Evolutionary conservation across 2,113 vertebrate species (phyloP), one percentile per base, ranked within the genome.

Genomic region (Tauraco erythrolophus): DNA sequence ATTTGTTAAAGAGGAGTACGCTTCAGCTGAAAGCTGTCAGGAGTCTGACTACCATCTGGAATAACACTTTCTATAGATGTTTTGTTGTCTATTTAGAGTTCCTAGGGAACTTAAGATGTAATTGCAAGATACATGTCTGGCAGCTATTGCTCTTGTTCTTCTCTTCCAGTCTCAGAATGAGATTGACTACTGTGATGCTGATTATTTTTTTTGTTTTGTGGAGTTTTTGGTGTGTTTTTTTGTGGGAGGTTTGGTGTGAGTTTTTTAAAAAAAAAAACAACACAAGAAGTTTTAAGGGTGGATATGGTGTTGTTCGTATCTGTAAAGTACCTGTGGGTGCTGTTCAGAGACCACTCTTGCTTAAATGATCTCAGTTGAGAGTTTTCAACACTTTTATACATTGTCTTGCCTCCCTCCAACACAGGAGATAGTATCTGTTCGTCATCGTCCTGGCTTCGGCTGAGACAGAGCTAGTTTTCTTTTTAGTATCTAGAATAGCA

Each of bases 1-100:
- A 33, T 56, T 71, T 60, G 10, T 19, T 88, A 58, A 71, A 45
- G 14, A 71, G 10, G 28, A 65, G 7, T 45, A 37, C 0, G 0
- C 19, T 74, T 84, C 35, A 50, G 12, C 37, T 78, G 56, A 88
- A 81, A 30, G 27, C 30, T 66, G 2, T 82, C 74, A 53, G 56
- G 8, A 66, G 11, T 53, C 50, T 81, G 80, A 21, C 19, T 60
- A 16, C 18, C 33, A n/a, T n/a, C 41, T 79, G 33, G 28, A 88
- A 43, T 37, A 79, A 28, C 2, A 57, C 15, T 70, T 66, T 62
- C 14, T 3, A 2, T 27, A 51, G 8, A 25, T 43, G 4, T 31
- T 90, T 62, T 54, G 7, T 46, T 75, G 31, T 43, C 54, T 81
- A 16, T 68, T 82, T 92, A 46, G 53, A 51, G 14, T 51, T 85